phyloP scores from a whole-genome alignment of 2,113 vertebrate genomes.

The Lepus americanus region DNA sequence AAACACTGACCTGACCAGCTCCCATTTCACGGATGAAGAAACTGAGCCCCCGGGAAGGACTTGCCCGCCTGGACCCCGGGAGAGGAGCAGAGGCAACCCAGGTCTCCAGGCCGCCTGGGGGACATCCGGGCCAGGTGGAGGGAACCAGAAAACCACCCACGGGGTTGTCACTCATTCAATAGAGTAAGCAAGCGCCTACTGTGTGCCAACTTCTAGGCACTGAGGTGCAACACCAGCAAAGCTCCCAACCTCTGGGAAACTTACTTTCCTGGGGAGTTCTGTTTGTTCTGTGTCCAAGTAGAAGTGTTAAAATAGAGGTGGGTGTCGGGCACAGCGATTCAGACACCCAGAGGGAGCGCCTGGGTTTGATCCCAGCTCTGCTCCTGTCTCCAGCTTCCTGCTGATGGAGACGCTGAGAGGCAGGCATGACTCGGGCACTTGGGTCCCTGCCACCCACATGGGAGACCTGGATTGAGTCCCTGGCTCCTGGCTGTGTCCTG shows the following conservation, averaged over 20 bases:
- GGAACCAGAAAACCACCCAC: neutral
- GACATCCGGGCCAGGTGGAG: too few relatives aligned
- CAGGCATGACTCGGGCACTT: too few relatives aligned
- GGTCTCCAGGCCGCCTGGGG: neutral
- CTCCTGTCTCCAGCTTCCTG: too few relatives aligned
- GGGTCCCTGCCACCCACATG: too few relatives aligned
- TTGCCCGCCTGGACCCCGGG: neutral
- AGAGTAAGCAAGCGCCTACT: neutral
- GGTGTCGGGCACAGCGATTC: too few relatives aligned
- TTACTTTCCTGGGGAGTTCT: neutral
- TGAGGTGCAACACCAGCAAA: neutral
- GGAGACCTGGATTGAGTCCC: too few relatives aligned
- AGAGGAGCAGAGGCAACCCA: neutral
- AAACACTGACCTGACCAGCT: neutral
- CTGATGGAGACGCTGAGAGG: too few relatives aligned
- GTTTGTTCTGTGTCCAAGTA: neutral
- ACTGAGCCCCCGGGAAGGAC: neutral
- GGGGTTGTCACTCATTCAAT: neutral
- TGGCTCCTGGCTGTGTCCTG: too few relatives aligned
- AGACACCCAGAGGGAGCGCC: too few relatives aligned
- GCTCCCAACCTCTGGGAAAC: neutral
- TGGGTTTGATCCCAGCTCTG: too few relatives aligned
- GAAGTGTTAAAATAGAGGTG: neutral
- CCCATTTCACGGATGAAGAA: neutral
- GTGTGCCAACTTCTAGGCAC: neutral